Conservation (phyloP, 2,797 vertebrate species). For the Schizopygopsis malacanthus region DNA sequence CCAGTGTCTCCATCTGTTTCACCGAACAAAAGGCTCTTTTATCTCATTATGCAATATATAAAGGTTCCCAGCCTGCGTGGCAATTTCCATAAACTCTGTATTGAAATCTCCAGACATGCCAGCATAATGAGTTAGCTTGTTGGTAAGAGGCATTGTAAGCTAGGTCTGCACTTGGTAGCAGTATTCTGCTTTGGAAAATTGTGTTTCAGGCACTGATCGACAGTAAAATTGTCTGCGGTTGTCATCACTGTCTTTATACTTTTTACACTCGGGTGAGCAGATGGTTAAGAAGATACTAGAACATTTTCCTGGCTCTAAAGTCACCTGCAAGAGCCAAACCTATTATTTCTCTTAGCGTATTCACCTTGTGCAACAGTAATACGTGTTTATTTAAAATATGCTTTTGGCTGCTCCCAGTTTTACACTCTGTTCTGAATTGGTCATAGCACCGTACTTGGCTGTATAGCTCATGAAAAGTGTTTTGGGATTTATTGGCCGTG, state of each 20-base stretch:
- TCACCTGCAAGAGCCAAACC: background rate
- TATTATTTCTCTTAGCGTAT: slow-evolving; percentile 8
- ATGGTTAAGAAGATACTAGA: background rate
- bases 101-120: slow-evolving; percentile 52
- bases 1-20: slow-evolving; percentile 60
- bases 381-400: slow-evolving; percentile 39
- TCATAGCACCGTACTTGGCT: slow-evolving; percentile 30
- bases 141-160: slow-evolving; percentile 11
- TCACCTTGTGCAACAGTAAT: slow-evolving; percentile 3
- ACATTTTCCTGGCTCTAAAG: slow-evolving; percentile 13
- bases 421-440: background rate
- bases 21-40: slow-evolving; percentile 35
- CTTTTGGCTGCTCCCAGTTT: slow-evolving; percentile 36
- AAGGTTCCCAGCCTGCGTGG: slow-evolving; percentile 8
- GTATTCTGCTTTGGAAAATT: slow-evolving; percentile 11
- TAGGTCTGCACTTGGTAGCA: background rate
- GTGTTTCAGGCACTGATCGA: slow-evolving; percentile 11
- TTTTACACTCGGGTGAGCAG: slow-evolving; percentile 22
- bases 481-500: slow-evolving; percentile 10
- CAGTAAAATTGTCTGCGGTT: slow-evolving; percentile 23
- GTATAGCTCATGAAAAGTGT: background rate
- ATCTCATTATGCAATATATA: slow-evolving; percentile 37
- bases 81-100: slow-evolving; percentile 50
- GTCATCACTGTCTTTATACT: slow-evolving; percentile 10
- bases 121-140: slow-evolving; percentile 17